Percentiles rank a stretch among this genome's conserved stretches.
phyloP scores from a whole-genome alignment of 2,888 invertebrate species.

The Unio pictorum region DNA sequence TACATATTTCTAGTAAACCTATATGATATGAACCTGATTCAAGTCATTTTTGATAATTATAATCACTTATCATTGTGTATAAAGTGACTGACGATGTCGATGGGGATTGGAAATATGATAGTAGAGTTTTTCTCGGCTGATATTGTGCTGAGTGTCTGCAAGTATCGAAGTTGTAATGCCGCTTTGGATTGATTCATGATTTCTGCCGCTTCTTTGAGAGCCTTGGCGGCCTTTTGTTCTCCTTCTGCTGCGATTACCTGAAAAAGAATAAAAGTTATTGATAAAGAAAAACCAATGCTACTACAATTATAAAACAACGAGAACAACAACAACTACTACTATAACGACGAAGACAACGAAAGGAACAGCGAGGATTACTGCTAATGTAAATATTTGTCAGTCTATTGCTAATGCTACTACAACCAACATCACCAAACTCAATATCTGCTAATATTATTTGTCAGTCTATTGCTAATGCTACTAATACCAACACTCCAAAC shows the following conservation, averaged over 20 bases:
- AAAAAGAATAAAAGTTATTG: conserved; percentile 11
- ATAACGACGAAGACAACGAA: too few species aligned
- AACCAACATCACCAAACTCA: too few species aligned
- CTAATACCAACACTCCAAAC: too few species aligned
- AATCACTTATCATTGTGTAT: conserved; percentile 14
- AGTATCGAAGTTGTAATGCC: conserved; percentile 78
- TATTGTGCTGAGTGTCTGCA: conserved; percentile 66
- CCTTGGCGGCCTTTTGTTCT: conserved; percentile 79
- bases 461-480: too few species aligned
- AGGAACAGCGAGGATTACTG: too few species aligned
- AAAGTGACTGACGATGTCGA: conserved; percentile 48
- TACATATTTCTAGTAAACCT: too few species aligned
- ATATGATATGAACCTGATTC: too few species aligned
- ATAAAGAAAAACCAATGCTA: background rate
- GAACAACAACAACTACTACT: background rate
- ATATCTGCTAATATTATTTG: too few species aligned
- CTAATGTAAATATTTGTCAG: too few species aligned
- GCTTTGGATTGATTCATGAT: conserved; percentile 86
- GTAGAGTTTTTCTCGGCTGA: conserved; percentile 69
- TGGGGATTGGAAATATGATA: conserved; percentile 67
- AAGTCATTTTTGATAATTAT: background rate
- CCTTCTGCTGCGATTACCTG: conserved; percentile 73
- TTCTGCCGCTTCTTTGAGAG: conserved; percentile 88
- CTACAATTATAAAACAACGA: background rate
- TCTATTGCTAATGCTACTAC: too few species aligned